These are phyloP conservation scores for Anastatus disparis DNA, from an alignment of 1,140 invertebrate species.

Conservation along the genomic window DNA sequence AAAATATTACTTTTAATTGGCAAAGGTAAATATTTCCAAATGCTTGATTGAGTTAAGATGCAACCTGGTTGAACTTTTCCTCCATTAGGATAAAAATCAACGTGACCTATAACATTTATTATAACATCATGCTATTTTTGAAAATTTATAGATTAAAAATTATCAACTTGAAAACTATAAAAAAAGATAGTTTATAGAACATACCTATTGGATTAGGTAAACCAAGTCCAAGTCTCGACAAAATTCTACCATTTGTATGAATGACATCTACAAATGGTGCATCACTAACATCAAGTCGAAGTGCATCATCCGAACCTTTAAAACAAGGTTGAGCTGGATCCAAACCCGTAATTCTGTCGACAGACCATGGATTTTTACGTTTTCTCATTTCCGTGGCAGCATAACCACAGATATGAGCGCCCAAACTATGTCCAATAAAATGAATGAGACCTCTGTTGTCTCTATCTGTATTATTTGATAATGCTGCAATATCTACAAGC, in stretches of 20 bases:
- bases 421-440: constrained; percentile 18
- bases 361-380: not conserved
- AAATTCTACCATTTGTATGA: constrained; percentile 64
- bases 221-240: constrained; percentile 12
- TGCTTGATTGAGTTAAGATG: not conserved
- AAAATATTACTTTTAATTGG: constrained; percentile 7
- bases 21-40: not conserved
- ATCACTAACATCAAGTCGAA: constrained; percentile 69
- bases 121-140: too few relatives aligned
- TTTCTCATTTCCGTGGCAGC: not conserved
- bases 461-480: not conserved
- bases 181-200: not conserved
- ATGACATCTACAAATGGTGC: constrained; percentile 78
- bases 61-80: constrained; percentile 20
- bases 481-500: not conserved
- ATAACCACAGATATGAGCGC: constrained; percentile 20
- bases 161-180: too few relatives aligned
- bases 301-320: constrained; percentile 57
- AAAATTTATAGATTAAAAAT: not conserved
- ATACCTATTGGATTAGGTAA: not conserved
- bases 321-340: constrained; percentile 77
- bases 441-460: not conserved
- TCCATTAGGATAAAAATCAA: constrained; percentile 29
- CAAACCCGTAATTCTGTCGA: constrained; percentile 65
- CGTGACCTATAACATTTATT: too few relatives aligned